A percentile compares a stretch with the other conserved stretches of the same genome.
phyloP scores from a whole-genome alignment of 1,140 invertebrate species.

The Branchinecta lynchi region DNA sequence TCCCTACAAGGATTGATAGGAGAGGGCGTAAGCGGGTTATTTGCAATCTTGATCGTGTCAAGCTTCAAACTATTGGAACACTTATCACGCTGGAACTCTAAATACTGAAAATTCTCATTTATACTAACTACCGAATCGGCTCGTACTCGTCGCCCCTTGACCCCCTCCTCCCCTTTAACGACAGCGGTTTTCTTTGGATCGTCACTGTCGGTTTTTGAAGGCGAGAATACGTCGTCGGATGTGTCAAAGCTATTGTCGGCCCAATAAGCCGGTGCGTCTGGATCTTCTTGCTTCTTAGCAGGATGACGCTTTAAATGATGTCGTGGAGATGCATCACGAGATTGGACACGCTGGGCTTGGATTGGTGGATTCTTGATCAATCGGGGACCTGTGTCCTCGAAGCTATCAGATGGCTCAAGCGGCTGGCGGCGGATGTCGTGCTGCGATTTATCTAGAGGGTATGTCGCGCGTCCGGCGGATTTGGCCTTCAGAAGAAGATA shows the following conservation, averaged over 20 bases:
- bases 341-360: not conserved
- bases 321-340: not conserved
- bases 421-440: not conserved
- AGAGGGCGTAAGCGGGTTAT: slow-evolving; percentile 25
- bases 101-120: slow-evolving; percentile 32
- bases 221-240: not conserved
- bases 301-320: too few species aligned
- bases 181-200: not conserved
- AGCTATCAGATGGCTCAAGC: not conserved
- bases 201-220: not conserved
- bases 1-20: slow-evolving; percentile 29
- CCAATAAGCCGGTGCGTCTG: not conserved
- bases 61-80: slow-evolving; percentile 26
- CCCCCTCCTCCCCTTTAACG: not conserved
- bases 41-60: slow-evolving; percentile 21
- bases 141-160: slow-evolving; percentile 2
- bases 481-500: not conserved
- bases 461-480: not conserved
- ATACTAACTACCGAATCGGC: slow-evolving; percentile 30
- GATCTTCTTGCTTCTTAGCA: not conserved
- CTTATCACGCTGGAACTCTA: slow-evolving; percentile 26
- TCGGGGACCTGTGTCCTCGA: not conserved
- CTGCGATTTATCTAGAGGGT: not conserved
- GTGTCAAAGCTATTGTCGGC: not conserved
- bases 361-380: not conserved